A percentile compares a stretch with the other conserved stretches of the same genome.
These are phyloP conservation scores for Anguilla rostrata DNA, from an alignment of 2,113 vertebrate species.

Conservation along the genomic window DNA sequence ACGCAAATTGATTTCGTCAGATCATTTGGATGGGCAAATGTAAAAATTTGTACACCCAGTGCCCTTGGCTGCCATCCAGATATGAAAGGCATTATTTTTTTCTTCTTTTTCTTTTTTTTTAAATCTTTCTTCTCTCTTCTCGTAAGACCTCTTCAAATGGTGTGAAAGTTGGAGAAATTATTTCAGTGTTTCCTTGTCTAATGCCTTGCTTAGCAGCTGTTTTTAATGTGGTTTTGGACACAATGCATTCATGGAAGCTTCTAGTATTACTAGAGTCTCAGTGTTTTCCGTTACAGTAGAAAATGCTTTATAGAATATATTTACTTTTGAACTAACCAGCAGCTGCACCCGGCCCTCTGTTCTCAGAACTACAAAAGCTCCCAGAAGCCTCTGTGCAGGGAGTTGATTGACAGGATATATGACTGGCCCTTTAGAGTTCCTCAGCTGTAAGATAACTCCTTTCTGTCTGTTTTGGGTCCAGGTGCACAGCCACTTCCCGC, in stretches of 20 bases:
- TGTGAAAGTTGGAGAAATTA: too few relatives aligned
- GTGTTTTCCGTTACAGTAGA: not conserved
- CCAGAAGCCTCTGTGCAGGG: not conserved
- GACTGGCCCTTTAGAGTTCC: not conserved
- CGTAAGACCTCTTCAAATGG: too few relatives aligned
- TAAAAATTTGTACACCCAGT: too few relatives aligned
- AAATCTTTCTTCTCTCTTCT: too few relatives aligned
- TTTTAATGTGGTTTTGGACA: not conserved
- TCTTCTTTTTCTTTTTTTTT: too few relatives aligned
- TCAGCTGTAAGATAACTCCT: not conserved
- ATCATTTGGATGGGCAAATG: too few relatives aligned
- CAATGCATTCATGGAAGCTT: not conserved
- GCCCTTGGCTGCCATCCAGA: too few relatives aligned
- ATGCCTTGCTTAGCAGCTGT: not conserved
- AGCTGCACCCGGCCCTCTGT: not conserved
- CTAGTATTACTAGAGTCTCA: not conserved
- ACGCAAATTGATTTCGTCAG: too few relatives aligned
- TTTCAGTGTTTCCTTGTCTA: not conserved
- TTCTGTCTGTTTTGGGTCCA: slow-evolving; percentile 42
- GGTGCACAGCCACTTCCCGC: slow-evolving; percentile 94
- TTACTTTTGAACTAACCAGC: not conserved
- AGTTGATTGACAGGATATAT: too few relatives aligned
- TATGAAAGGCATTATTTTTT: too few relatives aligned
- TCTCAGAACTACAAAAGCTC: not conserved
- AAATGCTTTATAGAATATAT: not conserved